Percentiles rank a stretch among this genome's conserved stretches.
phyloP scores from a whole-genome alignment of 2,888 invertebrate species.

The Cacoxenus indagator region DNA sequence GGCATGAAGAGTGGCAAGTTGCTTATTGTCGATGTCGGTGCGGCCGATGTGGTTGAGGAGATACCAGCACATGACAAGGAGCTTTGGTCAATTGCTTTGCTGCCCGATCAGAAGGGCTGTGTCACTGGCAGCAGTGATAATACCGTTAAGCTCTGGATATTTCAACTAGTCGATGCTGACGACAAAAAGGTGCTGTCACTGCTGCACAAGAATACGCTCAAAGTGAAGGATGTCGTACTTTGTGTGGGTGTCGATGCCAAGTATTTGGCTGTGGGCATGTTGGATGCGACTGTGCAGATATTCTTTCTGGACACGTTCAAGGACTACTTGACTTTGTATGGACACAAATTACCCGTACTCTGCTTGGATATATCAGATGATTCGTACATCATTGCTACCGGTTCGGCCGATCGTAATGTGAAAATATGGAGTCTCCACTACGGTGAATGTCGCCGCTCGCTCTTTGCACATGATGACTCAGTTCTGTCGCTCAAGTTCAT shows the following conservation, averaged over 20 bases:
- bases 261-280: constrained; percentile 88
- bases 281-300: constrained; percentile 95
- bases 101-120: constrained; percentile 87
- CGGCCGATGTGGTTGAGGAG: constrained; percentile 84
- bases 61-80: constrained; percentile 87
- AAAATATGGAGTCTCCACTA: constrained; percentile 99
- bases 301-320: constrained; percentile 96
- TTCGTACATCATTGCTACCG: constrained; percentile 88
- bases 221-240: constrained; percentile 89
- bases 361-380: constrained; percentile 95
- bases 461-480: constrained; percentile 97
- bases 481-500: constrained; percentile 91
- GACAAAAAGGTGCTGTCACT: constrained; percentile 79
- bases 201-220: constrained; percentile 84
- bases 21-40: constrained; percentile 86
- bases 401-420: constrained; percentile 94
- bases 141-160: constrained; percentile 94
- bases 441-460: constrained; percentile 96
- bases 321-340: constrained; percentile 95
- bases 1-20: constrained; percentile 89
- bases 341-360: constrained; percentile 94
- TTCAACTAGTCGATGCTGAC: constrained; percentile 83
- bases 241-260: constrained; percentile 87
- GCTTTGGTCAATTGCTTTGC: constrained; percentile 82
- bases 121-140: constrained; percentile 90